These are phyloP conservation scores for Microcebus murinus DNA, from an alignment of 2,113 vertebrate species.

Conservation along the genomic window DNA sequence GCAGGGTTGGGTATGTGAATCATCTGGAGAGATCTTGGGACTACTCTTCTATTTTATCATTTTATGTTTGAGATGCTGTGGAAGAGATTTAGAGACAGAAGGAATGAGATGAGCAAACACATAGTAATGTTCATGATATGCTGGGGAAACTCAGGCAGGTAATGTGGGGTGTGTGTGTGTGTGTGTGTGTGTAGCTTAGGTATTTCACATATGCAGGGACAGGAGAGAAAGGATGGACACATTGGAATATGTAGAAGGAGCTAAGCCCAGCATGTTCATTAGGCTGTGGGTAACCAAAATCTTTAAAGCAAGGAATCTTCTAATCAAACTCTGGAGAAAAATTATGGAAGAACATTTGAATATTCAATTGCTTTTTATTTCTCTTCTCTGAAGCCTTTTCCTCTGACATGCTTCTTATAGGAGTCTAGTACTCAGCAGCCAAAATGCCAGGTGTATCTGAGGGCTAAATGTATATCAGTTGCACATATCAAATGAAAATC, in stretches of 20 bases:
- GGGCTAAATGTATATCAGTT: not conserved
- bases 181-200: not conserved
- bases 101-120: not conserved
- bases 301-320: not conserved
- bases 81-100: not conserved
- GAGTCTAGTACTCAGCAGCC: not conserved
- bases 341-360: not conserved
- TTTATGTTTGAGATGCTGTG: not conserved
- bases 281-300: not conserved
- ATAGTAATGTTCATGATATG: not conserved
- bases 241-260: not conserved
- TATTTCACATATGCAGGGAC: not conserved
- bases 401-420: not conserved
- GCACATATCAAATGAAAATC: not conserved
- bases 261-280: not conserved
- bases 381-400: not conserved
- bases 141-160: not conserved
- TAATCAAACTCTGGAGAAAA: not conserved
- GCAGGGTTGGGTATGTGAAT: not conserved
- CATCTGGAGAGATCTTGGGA: not conserved
- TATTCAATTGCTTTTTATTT: constrained; percentile 1
- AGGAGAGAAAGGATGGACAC: not conserved
- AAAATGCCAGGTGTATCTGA: not conserved
- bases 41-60: not conserved
- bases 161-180: not conserved